A percentile compares a stretch with the other conserved stretches of the same genome.
Conservation (phyloP, 1,140 invertebrate genomes). For the Penaeus indicus region DNA sequence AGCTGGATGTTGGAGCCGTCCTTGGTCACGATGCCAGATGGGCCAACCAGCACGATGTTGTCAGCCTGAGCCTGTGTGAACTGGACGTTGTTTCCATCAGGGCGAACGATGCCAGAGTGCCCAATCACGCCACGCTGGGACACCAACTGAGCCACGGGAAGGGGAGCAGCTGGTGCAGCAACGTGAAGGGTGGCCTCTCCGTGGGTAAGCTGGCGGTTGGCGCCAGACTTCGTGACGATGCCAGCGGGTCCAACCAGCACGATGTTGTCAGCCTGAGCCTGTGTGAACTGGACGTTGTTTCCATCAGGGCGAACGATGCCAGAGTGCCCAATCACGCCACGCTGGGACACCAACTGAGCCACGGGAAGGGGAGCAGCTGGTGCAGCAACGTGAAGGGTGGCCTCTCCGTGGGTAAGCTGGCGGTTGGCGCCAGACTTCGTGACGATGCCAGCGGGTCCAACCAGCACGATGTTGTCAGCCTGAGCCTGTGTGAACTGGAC, state of each 20-base stretch:
- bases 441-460: too few relatives aligned
- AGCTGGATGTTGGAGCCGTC: conserved; percentile 36
- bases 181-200: too few relatives aligned
- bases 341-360: neutral
- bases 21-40: conserved; percentile 32
- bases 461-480: conserved; percentile 22
- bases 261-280: conserved; percentile 17
- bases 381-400: too few relatives aligned
- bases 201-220: too few relatives aligned
- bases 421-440: too few relatives aligned
- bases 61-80: conserved; percentile 36
- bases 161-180: neutral
- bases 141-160: neutral
- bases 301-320: conserved; percentile 42
- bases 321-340: conserved; percentile 1
- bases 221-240: too few relatives aligned
- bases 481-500: conserved; percentile 44
- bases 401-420: too few relatives aligned
- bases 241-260: neutral
- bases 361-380: neutral
- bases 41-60: conserved; percentile 34
- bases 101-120: conserved; percentile 35
- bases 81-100: conserved; percentile 44
- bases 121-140: neutral
- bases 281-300: conserved; percentile 50